Conservation (phyloP, 2,113 vertebrate genomes). For the Myxocyprinus asiaticus region DNA sequence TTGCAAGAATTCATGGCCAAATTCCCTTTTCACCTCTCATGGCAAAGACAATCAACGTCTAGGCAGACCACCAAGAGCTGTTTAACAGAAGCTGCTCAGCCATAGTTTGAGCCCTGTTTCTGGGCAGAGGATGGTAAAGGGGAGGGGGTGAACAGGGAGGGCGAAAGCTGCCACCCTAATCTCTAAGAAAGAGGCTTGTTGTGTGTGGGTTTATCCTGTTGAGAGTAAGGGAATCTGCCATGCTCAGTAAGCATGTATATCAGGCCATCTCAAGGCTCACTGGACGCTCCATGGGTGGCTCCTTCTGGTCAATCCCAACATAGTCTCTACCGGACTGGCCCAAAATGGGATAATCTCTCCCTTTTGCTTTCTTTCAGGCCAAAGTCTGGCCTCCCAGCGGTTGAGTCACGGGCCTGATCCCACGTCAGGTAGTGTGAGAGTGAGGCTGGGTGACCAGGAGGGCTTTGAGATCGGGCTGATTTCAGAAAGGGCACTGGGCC, state of each 20-base stretch:
- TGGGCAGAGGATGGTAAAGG: background rate
- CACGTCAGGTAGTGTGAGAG: constrained; percentile 65
- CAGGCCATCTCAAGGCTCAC: constrained; percentile 78
- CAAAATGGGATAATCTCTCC: constrained; percentile 78
- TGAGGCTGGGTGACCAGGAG: background rate
- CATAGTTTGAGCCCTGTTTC: constrained; percentile 9
- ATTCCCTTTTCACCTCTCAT: constrained; percentile 65
- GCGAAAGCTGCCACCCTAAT: constrained; percentile 57
- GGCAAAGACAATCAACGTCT: constrained; percentile 65
- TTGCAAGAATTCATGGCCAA: constrained; percentile 16
- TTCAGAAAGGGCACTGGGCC: constrained; percentile 52
- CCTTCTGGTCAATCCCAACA: constrained; percentile 71
- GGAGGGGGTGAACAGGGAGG: constrained; percentile 7
- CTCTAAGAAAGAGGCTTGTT: constrained; percentile 56
- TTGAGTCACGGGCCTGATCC: constrained; percentile 61
- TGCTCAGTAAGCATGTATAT: constrained; percentile 78
- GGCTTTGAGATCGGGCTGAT: constrained; percentile 21
- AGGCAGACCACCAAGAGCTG: too few species aligned
- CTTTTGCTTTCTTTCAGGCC: constrained; percentile 72
- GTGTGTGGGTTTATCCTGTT: constrained; percentile 64
- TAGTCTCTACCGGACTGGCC: constrained; percentile 72
- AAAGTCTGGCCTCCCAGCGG: constrained; percentile 51
- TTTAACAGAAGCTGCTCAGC: too few species aligned
- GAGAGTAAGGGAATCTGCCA: constrained; percentile 74
- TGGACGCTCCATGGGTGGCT: constrained; percentile 78